Conservation (phyloP, 2,888 invertebrate genomes). For the Hybos culiciformis region DNA sequence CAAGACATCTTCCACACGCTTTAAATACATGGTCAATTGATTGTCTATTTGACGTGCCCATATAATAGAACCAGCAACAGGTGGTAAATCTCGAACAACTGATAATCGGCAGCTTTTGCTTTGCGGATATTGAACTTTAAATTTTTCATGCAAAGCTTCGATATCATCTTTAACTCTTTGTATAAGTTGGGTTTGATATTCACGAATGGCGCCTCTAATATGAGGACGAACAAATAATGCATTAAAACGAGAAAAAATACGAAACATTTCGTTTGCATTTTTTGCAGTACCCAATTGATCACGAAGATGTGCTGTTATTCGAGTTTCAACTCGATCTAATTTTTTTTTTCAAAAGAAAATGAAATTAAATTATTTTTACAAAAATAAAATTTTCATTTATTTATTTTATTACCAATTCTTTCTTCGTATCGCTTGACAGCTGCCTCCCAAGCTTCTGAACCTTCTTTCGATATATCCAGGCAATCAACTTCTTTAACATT, state of each 20-base stretch:
- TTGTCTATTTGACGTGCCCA: conserved; percentile 99
- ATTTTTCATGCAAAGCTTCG: conserved; percentile 93
- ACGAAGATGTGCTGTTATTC: conserved; percentile 91
- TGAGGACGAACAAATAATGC: conserved; percentile 97
- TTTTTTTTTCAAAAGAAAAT: not conserved
- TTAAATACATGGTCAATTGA: conserved; percentile 88
- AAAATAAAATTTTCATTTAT: not conserved
- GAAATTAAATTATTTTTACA: not conserved
- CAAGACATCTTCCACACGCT: conserved; percentile 94
- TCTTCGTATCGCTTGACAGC: conserved; percentile 95
- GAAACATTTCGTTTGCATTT: conserved; percentile 99
- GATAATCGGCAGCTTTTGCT: conserved; percentile 89
- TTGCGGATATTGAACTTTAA: conserved; percentile 92
- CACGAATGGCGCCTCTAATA: conserved; percentile 95
- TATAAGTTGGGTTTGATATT: conserved; percentile 98
- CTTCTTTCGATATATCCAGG: conserved; percentile 91
- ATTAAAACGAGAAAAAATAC: conserved; percentile 96
- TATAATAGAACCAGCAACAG: conserved; percentile 94
- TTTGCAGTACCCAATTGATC: conserved; percentile 97
- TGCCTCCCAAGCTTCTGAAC: conserved; percentile 95
- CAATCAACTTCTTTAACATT: conserved; percentile 98
- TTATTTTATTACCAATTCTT: conserved; percentile 53
- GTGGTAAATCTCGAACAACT: conserved; percentile 84
- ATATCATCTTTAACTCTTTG: conserved; percentile 99
- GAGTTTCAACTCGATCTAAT: conserved; percentile 82